A percentile compares a stretch with the other conserved stretches of the same genome.
Conservation (phyloP, 2,888 invertebrate species). For the Stenolophus ochropezus region DNA sequence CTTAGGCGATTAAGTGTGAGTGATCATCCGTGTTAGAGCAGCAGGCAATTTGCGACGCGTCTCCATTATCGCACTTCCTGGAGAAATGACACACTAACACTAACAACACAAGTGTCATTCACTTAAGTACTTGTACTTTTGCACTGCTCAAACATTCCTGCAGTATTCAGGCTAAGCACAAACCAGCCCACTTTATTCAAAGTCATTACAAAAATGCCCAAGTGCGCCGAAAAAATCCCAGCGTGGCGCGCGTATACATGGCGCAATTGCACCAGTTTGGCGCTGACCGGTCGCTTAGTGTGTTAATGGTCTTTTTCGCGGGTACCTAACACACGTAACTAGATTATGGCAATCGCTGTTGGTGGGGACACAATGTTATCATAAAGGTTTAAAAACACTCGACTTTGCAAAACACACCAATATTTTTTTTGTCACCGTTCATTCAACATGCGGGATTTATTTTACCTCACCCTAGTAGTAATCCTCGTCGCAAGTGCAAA, state of each 20-base stretch:
- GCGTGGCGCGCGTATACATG: constrained; percentile 28
- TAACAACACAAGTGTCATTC: constrained; percentile 48
- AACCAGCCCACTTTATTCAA: constrained; percentile 47
- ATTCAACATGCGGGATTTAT: constrained; percentile 42
- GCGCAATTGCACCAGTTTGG: constrained; percentile 47
- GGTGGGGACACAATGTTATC: constrained; percentile 53
- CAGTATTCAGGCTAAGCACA: constrained; percentile 53
- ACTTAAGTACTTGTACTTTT: constrained; percentile 58
- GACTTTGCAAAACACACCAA: constrained; percentile 9
- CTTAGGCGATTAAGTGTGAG: constrained; percentile 32
- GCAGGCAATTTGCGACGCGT: constrained; percentile 6
- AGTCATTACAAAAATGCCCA: constrained; percentile 39
- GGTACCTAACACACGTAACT: constrained; percentile 50
- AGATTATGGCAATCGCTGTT: constrained; percentile 50
- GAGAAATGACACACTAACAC: constrained; percentile 57
- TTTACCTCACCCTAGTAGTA: constrained; percentile 17
- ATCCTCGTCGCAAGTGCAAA: constrained; percentile 57
- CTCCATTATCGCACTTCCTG: constrained; percentile 56
- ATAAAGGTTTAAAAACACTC: constrained; percentile 52
- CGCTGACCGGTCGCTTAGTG: constrained; percentile 16
- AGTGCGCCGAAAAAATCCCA: not conserved
- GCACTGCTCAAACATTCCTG: constrained; percentile 46
- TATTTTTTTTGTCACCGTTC: constrained; percentile 48
- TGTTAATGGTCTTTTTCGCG: constrained; percentile 48
- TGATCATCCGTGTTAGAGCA: constrained; percentile 10